These are phyloP conservation scores for Corythaixoides concolor DNA, from an alignment of 2,113 vertebrate genomes.

Conservation along the genomic window DNA sequence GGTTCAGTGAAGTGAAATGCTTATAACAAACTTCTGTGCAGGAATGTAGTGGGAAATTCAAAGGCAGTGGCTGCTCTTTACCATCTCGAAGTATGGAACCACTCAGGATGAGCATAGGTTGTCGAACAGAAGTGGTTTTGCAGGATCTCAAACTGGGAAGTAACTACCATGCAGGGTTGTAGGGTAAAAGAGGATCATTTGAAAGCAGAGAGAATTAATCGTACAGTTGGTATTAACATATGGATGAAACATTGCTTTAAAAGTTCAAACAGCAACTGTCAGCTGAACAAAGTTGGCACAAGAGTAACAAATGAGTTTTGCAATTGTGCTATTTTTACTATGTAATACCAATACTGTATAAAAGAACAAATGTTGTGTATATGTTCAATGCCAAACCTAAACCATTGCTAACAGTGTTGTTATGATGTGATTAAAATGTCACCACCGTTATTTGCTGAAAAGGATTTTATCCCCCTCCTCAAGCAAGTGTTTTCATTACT, in stretches of 20 bases:
- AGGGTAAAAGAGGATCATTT: background rate
- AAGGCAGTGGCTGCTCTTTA: background rate
- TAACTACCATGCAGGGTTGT: background rate
- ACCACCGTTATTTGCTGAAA: slow-evolving; percentile 23
- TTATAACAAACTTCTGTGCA: background rate
- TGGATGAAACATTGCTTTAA: slow-evolving; percentile 64
- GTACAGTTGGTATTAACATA: slow-evolving; percentile 54
- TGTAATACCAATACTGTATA: slow-evolving; percentile 36
- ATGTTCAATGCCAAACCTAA: slow-evolving; percentile 47
- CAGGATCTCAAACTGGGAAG: slow-evolving; percentile 3
- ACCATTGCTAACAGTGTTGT: slow-evolving; percentile 10
- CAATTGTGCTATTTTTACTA: slow-evolving; percentile 57
- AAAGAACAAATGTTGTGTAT: slow-evolving; percentile 43
- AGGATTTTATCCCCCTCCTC: background rate
- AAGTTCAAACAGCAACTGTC: slow-evolving; percentile 59
- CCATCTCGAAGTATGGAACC: background rate
- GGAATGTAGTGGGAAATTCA: background rate
- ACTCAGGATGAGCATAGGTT: background rate
- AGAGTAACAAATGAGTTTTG: slow-evolving; percentile 68
- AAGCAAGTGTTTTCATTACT: slow-evolving; percentile 60
- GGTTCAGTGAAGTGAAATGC: background rate
- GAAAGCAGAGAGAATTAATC: slow-evolving; percentile 26
- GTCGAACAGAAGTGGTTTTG: background rate
- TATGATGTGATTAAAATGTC: slow-evolving; percentile 43
- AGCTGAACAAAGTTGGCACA: slow-evolving; percentile 57